Base-by-base conservation (phyloP, 2,888 invertebrate genomes). In the Euclidia mi region DNA sequence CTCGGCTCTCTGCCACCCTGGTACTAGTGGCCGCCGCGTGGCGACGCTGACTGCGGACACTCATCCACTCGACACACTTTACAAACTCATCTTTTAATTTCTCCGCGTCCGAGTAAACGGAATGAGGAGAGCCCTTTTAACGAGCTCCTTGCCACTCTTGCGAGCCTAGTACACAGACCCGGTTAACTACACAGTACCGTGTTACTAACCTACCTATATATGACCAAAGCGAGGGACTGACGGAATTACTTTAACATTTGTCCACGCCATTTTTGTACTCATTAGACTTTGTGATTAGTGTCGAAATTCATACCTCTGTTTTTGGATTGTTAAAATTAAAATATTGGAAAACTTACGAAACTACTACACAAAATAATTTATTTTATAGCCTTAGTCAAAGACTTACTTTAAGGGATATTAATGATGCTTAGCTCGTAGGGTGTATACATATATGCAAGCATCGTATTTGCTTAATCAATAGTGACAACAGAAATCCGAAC, bases 41-140 rank as follows among this genome's bases (percentile, higher is more conserved):
- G n/a, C 37, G 7, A 25, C 7, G 20, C 20, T 0, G 20, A 25
- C 20, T 25, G 34, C 49, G 61, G 65, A 67, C 65, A 1, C 43
- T 44, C 44, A 12, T 15, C 56, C 70, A 58, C 78, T 82, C 69
- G 71, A 74, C 80, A 76, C 65, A 69, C 68, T 67, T 62, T 50
- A 58, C 53, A 48, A 61, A 67, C 57, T 67, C 72, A 75, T 71
- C 72, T 57, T 66, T 66, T 61, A 65, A 62, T 67, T 67, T 49
- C 59, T 51, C 42, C 60, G 35, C 15, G 61, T 37, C 34, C 43
- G 31, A 29, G 43, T 14, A 43, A 47, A 46, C 46, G 47, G 20
- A 18, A 28, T 29, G 37, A 50, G 15, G 37, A 45, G 35, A 15
- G 10, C 31, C 11, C 34, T 31, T 44, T 56, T 50, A 50, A 55